Evolutionary conservation across 2,888 invertebrate genomes (phyloP).

Genomic region (Oscheius sp.): DNA sequence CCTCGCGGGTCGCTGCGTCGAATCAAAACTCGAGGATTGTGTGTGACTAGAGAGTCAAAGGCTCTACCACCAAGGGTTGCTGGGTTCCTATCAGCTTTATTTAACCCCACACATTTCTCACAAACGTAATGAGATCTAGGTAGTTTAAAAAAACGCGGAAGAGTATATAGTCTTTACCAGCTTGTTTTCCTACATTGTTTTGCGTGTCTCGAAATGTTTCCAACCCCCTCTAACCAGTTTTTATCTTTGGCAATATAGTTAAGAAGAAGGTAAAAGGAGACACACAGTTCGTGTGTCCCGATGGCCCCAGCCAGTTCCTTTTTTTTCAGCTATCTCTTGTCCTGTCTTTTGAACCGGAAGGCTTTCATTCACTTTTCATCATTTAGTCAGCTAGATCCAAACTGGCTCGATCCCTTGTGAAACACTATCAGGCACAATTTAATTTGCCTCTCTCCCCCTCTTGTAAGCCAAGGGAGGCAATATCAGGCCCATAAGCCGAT

Average conservation of each 20-base stretch:
- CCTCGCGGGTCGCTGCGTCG: not conserved
- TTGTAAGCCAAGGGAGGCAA: too few species aligned
- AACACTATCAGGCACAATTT: too few species aligned
- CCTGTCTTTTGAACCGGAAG: not conserved
- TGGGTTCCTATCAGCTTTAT: not conserved
- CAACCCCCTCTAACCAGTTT: conserved; percentile 26
- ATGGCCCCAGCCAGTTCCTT: too few species aligned
- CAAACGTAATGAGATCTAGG: not conserved
- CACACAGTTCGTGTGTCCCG: too few species aligned
- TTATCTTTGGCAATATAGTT: conserved; percentile 30
- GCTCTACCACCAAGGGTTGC: too few species aligned
- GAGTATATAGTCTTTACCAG: not conserved
- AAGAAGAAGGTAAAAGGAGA: not conserved
- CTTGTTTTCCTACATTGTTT: conserved; percentile 24
- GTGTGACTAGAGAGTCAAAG: too few species aligned
- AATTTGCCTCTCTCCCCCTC: too few species aligned
- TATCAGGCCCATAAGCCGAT: too few species aligned
- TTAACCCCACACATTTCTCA: not conserved
- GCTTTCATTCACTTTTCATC: not conserved
- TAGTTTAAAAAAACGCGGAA: not conserved
- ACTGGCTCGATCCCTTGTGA: too few species aligned
- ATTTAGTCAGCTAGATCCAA: not conserved
- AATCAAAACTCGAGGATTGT: not conserved
- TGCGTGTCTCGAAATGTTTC: conserved; percentile 28
- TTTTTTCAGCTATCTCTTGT: not conserved